Conservation (phyloP, 2,888 invertebrate species). For the Odontocolon sp. region DNA sequence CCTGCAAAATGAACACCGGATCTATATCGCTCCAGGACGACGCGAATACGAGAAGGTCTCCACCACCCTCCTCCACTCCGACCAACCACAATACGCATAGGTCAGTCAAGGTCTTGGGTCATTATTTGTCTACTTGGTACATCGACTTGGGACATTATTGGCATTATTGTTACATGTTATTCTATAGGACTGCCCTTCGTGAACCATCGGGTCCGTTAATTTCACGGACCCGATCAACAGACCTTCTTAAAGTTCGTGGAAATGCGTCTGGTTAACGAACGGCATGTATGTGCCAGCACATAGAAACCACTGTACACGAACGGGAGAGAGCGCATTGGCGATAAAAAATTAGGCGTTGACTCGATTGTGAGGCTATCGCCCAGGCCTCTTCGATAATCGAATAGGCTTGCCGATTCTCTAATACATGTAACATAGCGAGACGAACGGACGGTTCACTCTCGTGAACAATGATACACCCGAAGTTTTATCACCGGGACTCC, state of each 20-base stretch:
- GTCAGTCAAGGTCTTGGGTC: constrained; percentile 67
- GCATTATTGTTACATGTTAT: no score
- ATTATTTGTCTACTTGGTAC: neutral
- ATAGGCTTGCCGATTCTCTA: no score
- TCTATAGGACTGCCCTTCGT: no score
- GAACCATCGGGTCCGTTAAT: no score
- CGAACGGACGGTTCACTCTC: no score
- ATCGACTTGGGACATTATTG: no score
- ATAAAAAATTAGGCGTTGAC: constrained; percentile 12
- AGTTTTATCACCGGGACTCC: neutral
- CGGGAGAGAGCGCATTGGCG: neutral
- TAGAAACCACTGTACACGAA: neutral
- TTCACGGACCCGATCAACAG: no score
- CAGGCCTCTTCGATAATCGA: neutral
- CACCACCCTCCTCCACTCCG: constrained; percentile 78
- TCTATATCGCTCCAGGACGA: constrained; percentile 88
- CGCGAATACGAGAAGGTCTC: constrained; percentile 87
- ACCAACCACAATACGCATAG: constrained; percentile 79
- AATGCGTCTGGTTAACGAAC: neutral
- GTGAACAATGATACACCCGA: constrained; percentile 5
- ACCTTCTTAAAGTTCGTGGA: neutral
- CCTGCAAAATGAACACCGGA: constrained; percentile 92
- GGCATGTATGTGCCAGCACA: neutral
- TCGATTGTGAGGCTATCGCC: constrained; percentile 4
- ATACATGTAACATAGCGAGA: no score